Conservation (phyloP, 2,888 invertebrate species). For the Lasioglossum zephyrum region DNA sequence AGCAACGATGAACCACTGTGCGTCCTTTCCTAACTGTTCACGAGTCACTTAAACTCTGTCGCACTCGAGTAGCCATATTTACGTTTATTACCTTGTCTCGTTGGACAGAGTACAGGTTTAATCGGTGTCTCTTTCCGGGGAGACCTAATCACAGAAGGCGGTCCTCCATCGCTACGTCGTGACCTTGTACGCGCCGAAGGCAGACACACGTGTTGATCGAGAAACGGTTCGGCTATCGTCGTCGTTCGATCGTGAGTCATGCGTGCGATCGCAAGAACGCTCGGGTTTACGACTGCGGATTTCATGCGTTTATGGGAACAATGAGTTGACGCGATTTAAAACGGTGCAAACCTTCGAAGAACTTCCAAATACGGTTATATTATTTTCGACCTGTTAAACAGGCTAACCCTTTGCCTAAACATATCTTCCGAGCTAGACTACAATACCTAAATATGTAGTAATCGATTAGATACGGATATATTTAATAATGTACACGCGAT, state of each 20-base stretch:
- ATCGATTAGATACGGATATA: too few species aligned
- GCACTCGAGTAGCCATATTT: background rate
- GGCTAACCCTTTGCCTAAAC: too few species aligned
- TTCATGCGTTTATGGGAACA: too few species aligned
- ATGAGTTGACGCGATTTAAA: too few species aligned
- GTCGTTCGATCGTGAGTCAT: slow-evolving; percentile 37
- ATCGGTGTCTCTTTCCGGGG: background rate
- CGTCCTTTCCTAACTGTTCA: background rate
- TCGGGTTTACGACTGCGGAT: background rate
- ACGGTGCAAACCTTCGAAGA: too few species aligned
- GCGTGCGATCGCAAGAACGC: slow-evolving; percentile 11
- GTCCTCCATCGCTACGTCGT: slow-evolving; percentile 15
- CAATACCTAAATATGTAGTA: too few species aligned
- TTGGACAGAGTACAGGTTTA: background rate
- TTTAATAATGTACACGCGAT: too few species aligned
- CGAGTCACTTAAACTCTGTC: background rate
- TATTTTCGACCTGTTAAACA: too few species aligned
- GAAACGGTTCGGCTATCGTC: slow-evolving; percentile 15
- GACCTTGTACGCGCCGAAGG: slow-evolving; percentile 32
- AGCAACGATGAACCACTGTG: background rate
- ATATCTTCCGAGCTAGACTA: too few species aligned
- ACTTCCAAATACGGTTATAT: too few species aligned
- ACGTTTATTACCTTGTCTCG: background rate
- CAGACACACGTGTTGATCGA: slow-evolving; percentile 27
- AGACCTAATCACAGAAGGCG: background rate